Conservation (phyloP, 1,140 invertebrate genomes). For the Cryptotermes secundus region DNA sequence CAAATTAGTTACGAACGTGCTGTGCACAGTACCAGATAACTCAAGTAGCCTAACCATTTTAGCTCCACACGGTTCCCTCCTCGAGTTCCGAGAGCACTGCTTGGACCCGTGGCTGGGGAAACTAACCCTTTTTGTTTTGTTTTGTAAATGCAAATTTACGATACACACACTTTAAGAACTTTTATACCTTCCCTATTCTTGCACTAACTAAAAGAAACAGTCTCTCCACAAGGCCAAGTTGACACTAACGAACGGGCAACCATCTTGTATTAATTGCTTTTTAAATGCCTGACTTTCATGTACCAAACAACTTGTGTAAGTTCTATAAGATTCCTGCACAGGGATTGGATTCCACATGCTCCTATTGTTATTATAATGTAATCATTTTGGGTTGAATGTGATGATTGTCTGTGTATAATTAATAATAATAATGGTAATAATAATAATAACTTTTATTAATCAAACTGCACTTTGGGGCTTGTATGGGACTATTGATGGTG, state of each 20-base stretch:
- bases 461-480: constrained; percentile 37
- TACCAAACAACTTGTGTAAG: constrained; percentile 37
- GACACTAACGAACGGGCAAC: constrained; percentile 48
- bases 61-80: background rate
- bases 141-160: background rate
- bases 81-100: background rate
- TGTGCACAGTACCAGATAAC: constrained; percentile 28
- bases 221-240: constrained; percentile 53
- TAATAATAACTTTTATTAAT: constrained; percentile 35
- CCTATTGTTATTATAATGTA: constrained; percentile 48
- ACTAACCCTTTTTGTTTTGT: background rate
- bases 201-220: constrained; percentile 50
- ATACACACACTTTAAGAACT: constrained; percentile 4
- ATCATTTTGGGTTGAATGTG: constrained; percentile 50
- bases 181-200: constrained; percentile 42
- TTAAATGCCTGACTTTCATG: constrained; percentile 33
- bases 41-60: background rate
- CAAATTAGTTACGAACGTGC: constrained; percentile 39
- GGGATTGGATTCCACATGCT: constrained; percentile 45
- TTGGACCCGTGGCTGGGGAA: background rate
- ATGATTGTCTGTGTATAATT: constrained; percentile 45
- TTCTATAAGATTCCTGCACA: constrained; percentile 40
- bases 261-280: constrained; percentile 37
- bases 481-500: constrained; percentile 25
- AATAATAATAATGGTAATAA: constrained; percentile 36